Evolutionary conservation across 2,113 vertebrate genomes (phyloP).

Genomic region (Nannospalax galili): DNA sequence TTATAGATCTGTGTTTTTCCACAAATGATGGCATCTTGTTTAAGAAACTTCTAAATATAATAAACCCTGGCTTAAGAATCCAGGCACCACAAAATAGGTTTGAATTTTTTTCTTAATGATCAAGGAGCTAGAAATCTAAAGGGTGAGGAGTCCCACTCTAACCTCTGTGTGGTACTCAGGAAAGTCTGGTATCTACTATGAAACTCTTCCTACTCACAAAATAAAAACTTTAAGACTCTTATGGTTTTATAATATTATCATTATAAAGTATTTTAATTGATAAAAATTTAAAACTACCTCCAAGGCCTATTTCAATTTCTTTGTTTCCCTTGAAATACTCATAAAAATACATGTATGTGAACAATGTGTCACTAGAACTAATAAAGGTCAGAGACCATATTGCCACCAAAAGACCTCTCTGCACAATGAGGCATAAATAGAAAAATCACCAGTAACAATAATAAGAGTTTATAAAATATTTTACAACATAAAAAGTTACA

Average conservation of each 20-base stretch:
- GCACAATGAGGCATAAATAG: background rate
- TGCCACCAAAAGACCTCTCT: background rate
- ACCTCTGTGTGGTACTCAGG: background rate
- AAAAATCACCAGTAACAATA: background rate
- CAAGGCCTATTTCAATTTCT: background rate
- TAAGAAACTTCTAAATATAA: background rate
- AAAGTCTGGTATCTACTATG: background rate
- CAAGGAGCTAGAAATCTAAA: background rate
- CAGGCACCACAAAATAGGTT: background rate
- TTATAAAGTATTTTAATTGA: background rate
- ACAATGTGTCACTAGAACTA: background rate
- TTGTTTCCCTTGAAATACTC: constrained; percentile 11
- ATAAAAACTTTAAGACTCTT: background rate
- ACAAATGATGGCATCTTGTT: background rate
- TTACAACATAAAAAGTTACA: background rate
- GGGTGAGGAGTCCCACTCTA: background rate
- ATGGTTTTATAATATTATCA: background rate
- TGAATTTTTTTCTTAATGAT: background rate
- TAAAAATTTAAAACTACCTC: background rate
- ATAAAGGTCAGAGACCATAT: background rate
- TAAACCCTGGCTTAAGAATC: background rate
- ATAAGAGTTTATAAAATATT: background rate
- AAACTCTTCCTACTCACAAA: constrained; percentile 27
- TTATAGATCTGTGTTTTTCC: background rate
- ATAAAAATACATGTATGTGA: background rate